Base-by-base conservation (phyloP, 1,140 invertebrate genomes). In the Orussus abietinus region DNA sequence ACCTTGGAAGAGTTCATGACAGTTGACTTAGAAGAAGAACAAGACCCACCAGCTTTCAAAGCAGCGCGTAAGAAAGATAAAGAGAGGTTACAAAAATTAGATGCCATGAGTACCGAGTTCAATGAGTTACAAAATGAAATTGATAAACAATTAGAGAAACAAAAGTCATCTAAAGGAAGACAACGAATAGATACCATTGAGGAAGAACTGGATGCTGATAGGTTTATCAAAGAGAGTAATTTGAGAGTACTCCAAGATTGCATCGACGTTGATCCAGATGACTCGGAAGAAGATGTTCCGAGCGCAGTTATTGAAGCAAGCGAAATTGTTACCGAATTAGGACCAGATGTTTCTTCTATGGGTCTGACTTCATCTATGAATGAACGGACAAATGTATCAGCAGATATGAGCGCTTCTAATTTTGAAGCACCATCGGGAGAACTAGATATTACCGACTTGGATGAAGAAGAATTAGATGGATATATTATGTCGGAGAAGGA, bases 1-100 rank as follows among this genome's bases (percentile, higher is more conserved):
- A 97, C 95, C 0, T 75, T 97, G 5, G 93, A 98, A 48, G 94
- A 99, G 74, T 99, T 99, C 63, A 91, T 96, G 84, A 89, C 83
- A 1, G 90, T 98, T 4, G 95, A 99, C 70, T 75, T 99, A 36
- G 94, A 97, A 64, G 91, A 96, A 55, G 93, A 96, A 60, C 90
- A 94, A 62, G 95, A 98, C 75, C 96, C 96, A 17, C 93, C 93
- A 0, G 87, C 90, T 1, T 98, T 94, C 62, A 94, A 90, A 74
- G 85, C 84, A 3, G 90, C 92, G 0, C 77, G 91, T 31, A 85
- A 86, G 63, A 90, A 90, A 57, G 89, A 93, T 62, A 85, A 86
- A 39, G 88, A 92, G 62, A 68, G 86, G 29, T 66, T 90, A 33
- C 81, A 85, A 59, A 85, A 80, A 72, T 42, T 72, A 30, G 59